Base-by-base conservation (phyloP, 2,888 invertebrate species). In the Tribolium freemani region DNA sequence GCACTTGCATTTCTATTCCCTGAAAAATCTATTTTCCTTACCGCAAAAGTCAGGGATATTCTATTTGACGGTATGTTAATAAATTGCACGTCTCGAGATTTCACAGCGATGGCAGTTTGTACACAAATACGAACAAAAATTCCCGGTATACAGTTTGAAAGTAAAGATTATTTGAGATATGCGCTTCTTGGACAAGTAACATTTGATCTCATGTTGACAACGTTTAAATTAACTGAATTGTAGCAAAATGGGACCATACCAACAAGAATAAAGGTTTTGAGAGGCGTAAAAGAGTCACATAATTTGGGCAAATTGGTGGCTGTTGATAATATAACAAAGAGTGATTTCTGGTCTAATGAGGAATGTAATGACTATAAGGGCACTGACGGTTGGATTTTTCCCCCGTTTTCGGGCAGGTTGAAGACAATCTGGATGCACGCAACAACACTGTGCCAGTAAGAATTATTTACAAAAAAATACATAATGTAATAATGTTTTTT, bases 361-460 rank as follows among this genome's bases (percentile, higher is more conserved):
- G 86, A 88, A 1, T 96, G 97, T 82, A 95, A 96, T 82, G 87
- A 90, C 63, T 93, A 91, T 80, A 87, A 89, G 8, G 97, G 97
- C 0, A 96, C 95, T 0, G 97, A 97, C 82, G 94, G 95, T 0
- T 95, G 96, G 0, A 92, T 96, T 10, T 96, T 96, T 85, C 92
- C 95, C 0, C 96, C 96, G 0, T 93, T 93, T 77, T 63, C 79
- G 10, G 68, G 64, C 0, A 87, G 89, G 61, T 89, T 90, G 8
- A 90, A 92, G 50, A 90, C 92, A 3, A 82, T 94, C 3, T 90
- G 91, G 81, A 91, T 93, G 0, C 96, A 90, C 81, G 90, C 93
- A 0, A 89, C 91, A 0, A 95, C 96, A 83, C 82, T 96, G 1
- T 96, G 96, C 89, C 90, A 92, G 90, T 90, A 78, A 48, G n/a